These are phyloP conservation scores for Eristalis tenax DNA, from an alignment of 2,888 invertebrate species.

Conservation along the genomic window DNA sequence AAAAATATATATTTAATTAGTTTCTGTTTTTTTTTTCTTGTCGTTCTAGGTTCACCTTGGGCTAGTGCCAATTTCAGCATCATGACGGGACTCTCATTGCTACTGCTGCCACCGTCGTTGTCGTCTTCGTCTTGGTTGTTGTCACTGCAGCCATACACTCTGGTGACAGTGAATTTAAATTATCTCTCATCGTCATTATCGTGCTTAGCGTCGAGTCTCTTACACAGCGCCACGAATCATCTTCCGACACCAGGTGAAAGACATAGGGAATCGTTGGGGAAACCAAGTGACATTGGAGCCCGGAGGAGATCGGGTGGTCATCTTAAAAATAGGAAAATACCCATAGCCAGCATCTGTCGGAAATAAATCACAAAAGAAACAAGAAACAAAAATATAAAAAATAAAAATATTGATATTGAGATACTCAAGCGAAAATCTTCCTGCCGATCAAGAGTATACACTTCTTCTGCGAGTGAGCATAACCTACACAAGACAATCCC, in stretches of 20 bases:
- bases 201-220: conserved; percentile 26
- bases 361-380: conserved; percentile 50
- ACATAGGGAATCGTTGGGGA: conserved; percentile 36
- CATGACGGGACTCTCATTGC: conserved; percentile 71
- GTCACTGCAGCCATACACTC: conserved; percentile 58
- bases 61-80: conserved; percentile 70
- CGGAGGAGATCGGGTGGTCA: conserved; percentile 45
- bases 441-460: conserved; percentile 33
- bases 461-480: neutral
- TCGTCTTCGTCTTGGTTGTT: conserved; percentile 62
- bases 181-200: conserved; percentile 57
- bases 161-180: conserved; percentile 67
- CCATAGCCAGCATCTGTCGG: conserved; percentile 58
- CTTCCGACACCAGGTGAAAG: conserved; percentile 51
- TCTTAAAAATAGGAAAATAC: conserved; percentile 48
- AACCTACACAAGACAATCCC: conserved; percentile 61
- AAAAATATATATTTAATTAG: conserved; percentile 17
- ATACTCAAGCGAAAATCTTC: conserved; percentile 59
- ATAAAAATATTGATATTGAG: conserved; percentile 28
- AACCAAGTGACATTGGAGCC: conserved; percentile 27
- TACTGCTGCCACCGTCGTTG: conserved; percentile 63
- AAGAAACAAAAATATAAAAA: conserved; percentile 18
- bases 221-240: conserved; percentile 45
- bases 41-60: conserved; percentile 69
- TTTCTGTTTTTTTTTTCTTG: conserved; percentile 16